These are phyloP conservation scores for Dipodomys merriami DNA, from an alignment of 2,113 vertebrate genomes.

Conservation along the genomic window DNA sequence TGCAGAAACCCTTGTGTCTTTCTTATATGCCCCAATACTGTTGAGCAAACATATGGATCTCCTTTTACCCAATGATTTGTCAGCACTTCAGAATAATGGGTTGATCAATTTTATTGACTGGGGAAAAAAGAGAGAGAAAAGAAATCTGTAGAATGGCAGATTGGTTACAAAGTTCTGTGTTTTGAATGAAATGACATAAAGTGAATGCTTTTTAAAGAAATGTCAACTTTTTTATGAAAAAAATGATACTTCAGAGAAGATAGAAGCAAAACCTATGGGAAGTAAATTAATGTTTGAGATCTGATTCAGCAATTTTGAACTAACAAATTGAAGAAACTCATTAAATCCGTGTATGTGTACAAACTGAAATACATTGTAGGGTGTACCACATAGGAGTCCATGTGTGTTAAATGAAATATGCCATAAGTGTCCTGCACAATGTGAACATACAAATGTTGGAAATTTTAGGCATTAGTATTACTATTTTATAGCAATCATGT, in stretches of 20 bases:
- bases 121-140: not conserved
- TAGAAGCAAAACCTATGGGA: not conserved
- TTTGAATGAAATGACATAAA: not conserved
- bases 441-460: not conserved
- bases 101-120: slow-evolving; percentile 48
- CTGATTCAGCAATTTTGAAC: slow-evolving; percentile 20
- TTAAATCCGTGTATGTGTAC: not conserved
- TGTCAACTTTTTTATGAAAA: not conserved
- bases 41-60: not conserved
- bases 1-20: not conserved
- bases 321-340: not conserved
- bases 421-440: not conserved
- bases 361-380: not conserved
- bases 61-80: slow-evolving; percentile 43
- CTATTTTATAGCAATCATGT: not conserved
- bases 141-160: not conserved
- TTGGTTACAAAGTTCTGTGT: not conserved
- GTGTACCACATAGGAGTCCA: not conserved
- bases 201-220: not conserved
- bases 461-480: not conserved
- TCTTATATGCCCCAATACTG: not conserved
- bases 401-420: not conserved
- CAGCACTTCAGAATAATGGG: slow-evolving; percentile 45
- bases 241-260: not conserved
- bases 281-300: not conserved